A percentile compares a stretch with the other conserved stretches of the same genome.
Evolutionary conservation across 2,113 vertebrate genomes (phyloP).

Genomic region (Mirounga angustirostris): DNA sequence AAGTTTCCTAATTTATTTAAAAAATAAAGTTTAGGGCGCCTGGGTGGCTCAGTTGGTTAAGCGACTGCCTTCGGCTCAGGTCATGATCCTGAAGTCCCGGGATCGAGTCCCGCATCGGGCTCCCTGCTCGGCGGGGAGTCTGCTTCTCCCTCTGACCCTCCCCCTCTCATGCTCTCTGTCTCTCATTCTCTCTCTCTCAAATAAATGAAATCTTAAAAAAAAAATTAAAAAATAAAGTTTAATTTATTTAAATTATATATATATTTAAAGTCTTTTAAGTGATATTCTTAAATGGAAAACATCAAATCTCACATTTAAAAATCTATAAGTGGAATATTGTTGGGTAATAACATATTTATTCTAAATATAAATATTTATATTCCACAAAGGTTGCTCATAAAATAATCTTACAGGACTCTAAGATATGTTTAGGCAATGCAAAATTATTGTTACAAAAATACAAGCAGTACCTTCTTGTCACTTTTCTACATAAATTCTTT

Average conservation of each 20-base stretch:
- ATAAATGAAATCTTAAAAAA: no score
- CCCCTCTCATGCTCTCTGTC: no score
- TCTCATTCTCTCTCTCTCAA: no score
- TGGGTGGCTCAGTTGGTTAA: no score
- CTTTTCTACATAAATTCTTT: conserved; percentile 23
- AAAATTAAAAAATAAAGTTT: background rate
- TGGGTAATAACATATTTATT: background rate
- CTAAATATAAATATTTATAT: conserved; percentile 43
- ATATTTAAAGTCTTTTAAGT: conserved; percentile 46
- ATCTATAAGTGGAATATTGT: background rate
- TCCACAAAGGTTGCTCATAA: background rate
- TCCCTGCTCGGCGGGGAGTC: no score
- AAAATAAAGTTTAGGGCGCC: no score
- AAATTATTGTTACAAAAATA: conserved; percentile 27
- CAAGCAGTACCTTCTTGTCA: background rate
- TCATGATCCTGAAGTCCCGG: no score
- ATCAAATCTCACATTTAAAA: conserved; percentile 17
- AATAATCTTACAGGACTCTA: background rate
- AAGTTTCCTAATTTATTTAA: no score
- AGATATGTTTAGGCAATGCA: background rate
- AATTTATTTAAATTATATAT: background rate
- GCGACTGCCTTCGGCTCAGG: no score
- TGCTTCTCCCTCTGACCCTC: no score
- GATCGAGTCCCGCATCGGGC: no score
- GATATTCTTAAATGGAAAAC: conserved; percentile 9